These are phyloP conservation scores for Meles meles DNA, from an alignment of 2,113 vertebrate species.

Conservation along the genomic window DNA sequence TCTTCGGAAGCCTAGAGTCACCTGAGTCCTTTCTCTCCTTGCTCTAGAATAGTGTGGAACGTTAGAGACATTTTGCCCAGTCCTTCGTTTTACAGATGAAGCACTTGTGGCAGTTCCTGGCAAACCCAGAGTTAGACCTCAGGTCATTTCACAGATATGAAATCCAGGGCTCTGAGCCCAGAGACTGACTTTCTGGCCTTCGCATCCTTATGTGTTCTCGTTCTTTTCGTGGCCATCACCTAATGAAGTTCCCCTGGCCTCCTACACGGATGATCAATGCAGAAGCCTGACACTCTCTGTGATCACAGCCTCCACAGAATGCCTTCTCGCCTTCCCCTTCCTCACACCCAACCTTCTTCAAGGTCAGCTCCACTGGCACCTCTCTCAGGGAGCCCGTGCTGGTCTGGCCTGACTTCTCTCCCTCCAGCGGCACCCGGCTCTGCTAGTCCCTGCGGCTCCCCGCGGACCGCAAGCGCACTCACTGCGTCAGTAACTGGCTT, in stretches of 20 bases:
- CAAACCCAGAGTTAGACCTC: neutral
- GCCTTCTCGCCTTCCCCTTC: neutral
- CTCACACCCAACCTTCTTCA: neutral
- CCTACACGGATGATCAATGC: neutral
- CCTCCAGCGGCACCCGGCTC: neutral
- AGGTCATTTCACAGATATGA: neutral
- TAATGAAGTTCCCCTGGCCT: neutral
- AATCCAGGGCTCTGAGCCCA: neutral
- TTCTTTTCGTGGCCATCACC: neutral
- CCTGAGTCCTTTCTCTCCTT: neutral
- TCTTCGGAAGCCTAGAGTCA: neutral
- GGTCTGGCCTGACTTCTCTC: fast-evolving
- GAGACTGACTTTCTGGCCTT: neutral
- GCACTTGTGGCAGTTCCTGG: neutral
- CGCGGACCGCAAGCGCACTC: neutral
- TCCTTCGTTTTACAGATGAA: neutral
- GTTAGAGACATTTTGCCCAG: neutral
- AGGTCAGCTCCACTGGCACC: neutral
- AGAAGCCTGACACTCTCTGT: neutral
- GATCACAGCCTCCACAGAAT: neutral
- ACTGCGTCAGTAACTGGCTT: neutral
- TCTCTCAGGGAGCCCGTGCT: neutral
- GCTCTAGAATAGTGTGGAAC: neutral
- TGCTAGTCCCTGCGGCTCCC: fast-evolving
- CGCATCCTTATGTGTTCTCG: neutral